Evolutionary conservation across 53 echinoderm and acorn worm genomes (phyloP).

Genomic region (Echinometra lucunter): DNA sequence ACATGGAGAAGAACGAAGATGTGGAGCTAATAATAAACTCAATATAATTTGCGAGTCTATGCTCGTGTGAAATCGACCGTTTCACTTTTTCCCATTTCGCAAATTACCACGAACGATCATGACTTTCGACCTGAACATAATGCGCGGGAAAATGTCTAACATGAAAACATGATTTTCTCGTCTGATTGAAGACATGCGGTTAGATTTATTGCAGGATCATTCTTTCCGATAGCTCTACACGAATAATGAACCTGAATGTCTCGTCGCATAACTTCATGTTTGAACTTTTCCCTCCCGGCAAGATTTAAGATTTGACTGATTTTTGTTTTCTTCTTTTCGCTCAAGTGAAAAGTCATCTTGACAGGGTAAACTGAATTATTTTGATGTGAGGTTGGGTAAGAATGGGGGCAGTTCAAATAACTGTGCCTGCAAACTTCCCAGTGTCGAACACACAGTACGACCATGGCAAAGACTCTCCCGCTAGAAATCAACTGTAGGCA

Average conservation of each 20-base stretch:
- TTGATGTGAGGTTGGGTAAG: background rate
- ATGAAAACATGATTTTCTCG: slow-evolving; percentile 1
- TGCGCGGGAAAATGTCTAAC: background rate
- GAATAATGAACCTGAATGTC: background rate
- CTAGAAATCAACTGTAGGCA: background rate
- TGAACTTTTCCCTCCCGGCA: background rate
- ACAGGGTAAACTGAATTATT: background rate
- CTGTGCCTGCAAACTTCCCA: background rate
- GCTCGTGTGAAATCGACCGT: slow-evolving; percentile 18
- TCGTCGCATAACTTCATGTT: background rate
- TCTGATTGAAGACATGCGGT: slow-evolving; percentile 2
- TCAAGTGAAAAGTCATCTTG: background rate
- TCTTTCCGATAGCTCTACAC: background rate
- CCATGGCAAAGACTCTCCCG: no score
- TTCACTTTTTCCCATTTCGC: slow-evolving; percentile 27
- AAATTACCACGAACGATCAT: slow-evolving; percentile 29
- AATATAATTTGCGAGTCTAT: background rate
- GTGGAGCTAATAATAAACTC: background rate
- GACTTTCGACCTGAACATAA: slow-evolving; percentile 28
- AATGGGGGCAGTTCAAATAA: background rate
- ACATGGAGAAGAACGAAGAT: background rate
- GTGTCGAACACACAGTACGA: no score
- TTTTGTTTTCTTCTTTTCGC: background rate
- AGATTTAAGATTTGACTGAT: background rate
- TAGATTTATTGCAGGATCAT: slow-evolving; percentile 1